Base-by-base conservation (phyloP, 2,888 invertebrate species). In the Meteorus cinctellus region DNA sequence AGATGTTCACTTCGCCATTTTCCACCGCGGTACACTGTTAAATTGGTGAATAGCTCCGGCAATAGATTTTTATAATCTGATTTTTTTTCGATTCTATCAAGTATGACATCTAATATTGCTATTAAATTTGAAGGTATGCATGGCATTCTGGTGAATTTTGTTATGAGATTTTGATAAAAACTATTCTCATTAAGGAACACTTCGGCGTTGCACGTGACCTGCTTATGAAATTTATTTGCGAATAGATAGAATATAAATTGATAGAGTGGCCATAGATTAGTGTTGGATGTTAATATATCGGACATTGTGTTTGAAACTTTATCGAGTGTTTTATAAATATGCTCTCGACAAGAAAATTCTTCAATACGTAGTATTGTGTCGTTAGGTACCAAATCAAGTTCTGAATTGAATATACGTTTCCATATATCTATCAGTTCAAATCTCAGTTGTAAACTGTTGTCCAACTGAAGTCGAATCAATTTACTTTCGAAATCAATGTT, bases 191-290 rank as follows among this genome's bases (percentile, higher is more conserved):
- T 31, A 19, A 4, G 12, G 4, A 36, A n/a, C 1, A 2, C 1
- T 8, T 55, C 5, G n/a, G 24, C 19, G 36, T 34, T 51, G 0
- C 51, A 16, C 16, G 34, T 63, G n/a, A 67, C 74, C 48, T 78
- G 79, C 24, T 80, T 77, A 34, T 86, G 86, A 36, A 86, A 75
- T 72, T 79, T 80, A 45, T 79, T 78, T 0, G 81, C 81, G 29
- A 91, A 84, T 80, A 91, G 88, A 76, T 90, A 88, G 60, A 92
- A 86, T 8, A 92, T 84, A 76, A 92, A 92, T 16, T 92, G 90
- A 80, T 92, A 92, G 60, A 93, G 84, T 77, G 94, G 94, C 79
- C 94, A 87, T 3, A 94, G 83, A 84, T 92, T 89, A 83, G 83
- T 90, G 12, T 89, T 83, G 62, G 86, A 74, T 12, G 87, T 83